Conservation (phyloP, 2,797 vertebrate species). For the Danio aesculapii region DNA sequence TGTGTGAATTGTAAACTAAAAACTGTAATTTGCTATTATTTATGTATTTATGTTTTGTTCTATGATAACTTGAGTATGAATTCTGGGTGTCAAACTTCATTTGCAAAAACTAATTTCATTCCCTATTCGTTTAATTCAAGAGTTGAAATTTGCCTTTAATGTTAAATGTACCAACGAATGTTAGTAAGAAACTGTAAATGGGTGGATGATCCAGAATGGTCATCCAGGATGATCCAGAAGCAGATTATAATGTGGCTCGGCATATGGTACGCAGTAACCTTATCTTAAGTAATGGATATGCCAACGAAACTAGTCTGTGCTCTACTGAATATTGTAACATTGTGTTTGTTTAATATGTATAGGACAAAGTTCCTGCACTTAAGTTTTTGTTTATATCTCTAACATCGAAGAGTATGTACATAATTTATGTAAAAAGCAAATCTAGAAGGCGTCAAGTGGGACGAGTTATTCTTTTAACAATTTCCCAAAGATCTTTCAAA, state of each 20-base stretch:
- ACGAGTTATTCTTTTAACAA: not conserved
- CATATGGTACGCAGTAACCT: not conserved
- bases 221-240: not conserved
- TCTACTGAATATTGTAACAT: slow-evolving; percentile 29
- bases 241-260: slow-evolving; percentile 13
- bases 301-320: slow-evolving; percentile 13
- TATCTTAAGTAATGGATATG: not conserved
- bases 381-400: slow-evolving; percentile 28
- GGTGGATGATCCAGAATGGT: not conserved
- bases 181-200: slow-evolving; percentile 13
- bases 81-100: slow-evolving; percentile 33
- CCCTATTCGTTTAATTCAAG: slow-evolving; percentile 17
- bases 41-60: not conserved
- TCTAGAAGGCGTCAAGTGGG: slow-evolving; percentile 5
- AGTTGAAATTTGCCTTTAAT: slow-evolving; percentile 15
- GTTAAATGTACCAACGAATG: slow-evolving; percentile 14
- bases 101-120: slow-evolving; percentile 48
- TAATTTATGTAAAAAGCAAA: slow-evolving; percentile 11
- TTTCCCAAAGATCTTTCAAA: slow-evolving; percentile 20
- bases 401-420: slow-evolving; percentile 25
- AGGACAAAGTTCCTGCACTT: slow-evolving; percentile 9
- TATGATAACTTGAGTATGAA: not conserved
- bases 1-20: slow-evolving; percentile 42
- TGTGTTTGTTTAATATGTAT: slow-evolving; percentile 31
- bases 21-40: slow-evolving; percentile 37